Conservation (phyloP, 2,797 vertebrate species). For the Pseudochirops cupreus region DNA sequence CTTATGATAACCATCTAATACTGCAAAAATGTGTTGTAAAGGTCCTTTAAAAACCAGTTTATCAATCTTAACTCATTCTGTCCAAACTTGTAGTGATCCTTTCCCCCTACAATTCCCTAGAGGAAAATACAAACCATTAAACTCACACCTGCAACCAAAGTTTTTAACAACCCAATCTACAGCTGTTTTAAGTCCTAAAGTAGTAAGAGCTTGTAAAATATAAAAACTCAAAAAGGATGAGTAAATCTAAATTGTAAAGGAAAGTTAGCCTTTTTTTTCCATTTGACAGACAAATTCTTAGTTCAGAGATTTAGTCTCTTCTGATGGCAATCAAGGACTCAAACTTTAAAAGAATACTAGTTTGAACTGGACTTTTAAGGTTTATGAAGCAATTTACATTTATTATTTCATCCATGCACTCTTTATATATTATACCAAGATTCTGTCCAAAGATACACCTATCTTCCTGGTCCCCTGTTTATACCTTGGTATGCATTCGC, state of each 20-base stretch:
- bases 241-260: conserved; percentile 9
- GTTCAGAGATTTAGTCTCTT: background rate
- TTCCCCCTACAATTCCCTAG: conserved; percentile 63
- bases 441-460: background rate
- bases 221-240: conserved; percentile 75
- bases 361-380: background rate
- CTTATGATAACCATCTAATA: conserved; percentile 59
- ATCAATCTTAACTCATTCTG: conserved; percentile 57
- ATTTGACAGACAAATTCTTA: conserved; percentile 20
- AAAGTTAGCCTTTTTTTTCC: conserved; percentile 9
- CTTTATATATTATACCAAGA: background rate
- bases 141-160: conserved; percentile 81
- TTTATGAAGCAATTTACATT: background rate
- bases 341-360: background rate
- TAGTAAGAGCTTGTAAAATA: conserved; percentile 79
- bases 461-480: background rate
- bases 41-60: conserved; percentile 51
- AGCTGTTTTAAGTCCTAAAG: conserved; percentile 75
- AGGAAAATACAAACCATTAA: conserved; percentile 77
- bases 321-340: background rate
- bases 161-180: conserved; percentile 79
- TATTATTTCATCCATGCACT: background rate
- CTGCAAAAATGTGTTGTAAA: conserved; percentile 48
- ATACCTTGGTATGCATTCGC: background rate
- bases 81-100: conserved; percentile 77